Evolutionary conservation across 2,797 vertebrate species (phyloP).

Genomic region (Hypotaenidia okinawae): DNA sequence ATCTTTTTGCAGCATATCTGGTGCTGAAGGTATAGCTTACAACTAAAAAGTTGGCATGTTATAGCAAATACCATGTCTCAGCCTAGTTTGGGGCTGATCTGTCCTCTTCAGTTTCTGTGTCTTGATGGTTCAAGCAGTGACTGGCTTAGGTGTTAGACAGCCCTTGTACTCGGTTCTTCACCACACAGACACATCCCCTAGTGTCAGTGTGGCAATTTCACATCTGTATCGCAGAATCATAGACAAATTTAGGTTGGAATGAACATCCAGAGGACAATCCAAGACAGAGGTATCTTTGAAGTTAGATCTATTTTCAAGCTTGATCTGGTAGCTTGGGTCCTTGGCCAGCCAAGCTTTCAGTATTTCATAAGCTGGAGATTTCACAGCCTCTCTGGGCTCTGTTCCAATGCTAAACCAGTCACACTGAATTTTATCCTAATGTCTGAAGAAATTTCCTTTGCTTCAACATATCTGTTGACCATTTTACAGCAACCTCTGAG

Average conservation of each 20-base stretch:
- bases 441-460: neutral
- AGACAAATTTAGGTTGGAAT: neutral
- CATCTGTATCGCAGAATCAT: neutral
- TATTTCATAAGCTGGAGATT: neutral
- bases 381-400: neutral
- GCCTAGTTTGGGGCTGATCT: neutral
- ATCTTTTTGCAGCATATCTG: neutral
- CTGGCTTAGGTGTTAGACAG: neutral
- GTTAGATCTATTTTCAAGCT: neutral
- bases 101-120: neutral
- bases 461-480: neutral
- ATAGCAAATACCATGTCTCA: neutral
- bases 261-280: neutral
- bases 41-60: neutral
- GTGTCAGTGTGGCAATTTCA: neutral
- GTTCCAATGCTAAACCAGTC: neutral
- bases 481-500: neutral
- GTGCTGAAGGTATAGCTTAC: neutral
- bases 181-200: accelerated
- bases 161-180: neutral
- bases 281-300: neutral
- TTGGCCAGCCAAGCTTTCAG: neutral
- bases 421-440: neutral
- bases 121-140: neutral
- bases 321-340: neutral